Conservation (phyloP, 1,140 invertebrate genomes). For the Heterodera carotae region DNA sequence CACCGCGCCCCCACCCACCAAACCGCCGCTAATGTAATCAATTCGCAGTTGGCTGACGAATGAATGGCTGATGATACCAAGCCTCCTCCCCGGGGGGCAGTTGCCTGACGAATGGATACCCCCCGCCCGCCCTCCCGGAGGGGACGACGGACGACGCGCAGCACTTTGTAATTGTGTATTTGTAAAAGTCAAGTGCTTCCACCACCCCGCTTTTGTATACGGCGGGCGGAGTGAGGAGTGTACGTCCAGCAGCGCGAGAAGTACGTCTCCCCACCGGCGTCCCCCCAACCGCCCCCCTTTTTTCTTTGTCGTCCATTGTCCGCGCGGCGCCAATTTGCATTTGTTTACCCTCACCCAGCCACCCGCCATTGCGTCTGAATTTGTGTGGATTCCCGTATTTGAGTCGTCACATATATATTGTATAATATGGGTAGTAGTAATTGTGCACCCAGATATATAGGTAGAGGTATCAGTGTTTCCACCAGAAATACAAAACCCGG, state of each 20-base stretch:
- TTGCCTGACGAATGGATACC: too few relatives aligned
- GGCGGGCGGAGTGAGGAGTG: too few relatives aligned
- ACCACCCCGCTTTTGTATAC: neutral
- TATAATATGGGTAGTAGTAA: too few relatives aligned
- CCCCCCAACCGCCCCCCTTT: neutral
- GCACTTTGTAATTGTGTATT: neutral
- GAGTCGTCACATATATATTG: too few relatives aligned
- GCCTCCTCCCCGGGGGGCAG: too few relatives aligned
- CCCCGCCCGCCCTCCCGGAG: too few relatives aligned
- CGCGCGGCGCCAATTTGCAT: constrained; percentile 4
- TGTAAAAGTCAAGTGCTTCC: neutral
- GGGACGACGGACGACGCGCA: too few relatives aligned
- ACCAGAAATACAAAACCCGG: too few relatives aligned
- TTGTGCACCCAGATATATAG: too few relatives aligned
- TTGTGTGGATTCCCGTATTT: too few relatives aligned
- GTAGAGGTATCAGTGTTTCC: too few relatives aligned
- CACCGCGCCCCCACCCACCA: neutral
- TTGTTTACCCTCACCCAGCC: neutral
- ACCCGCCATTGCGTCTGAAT: too few relatives aligned
- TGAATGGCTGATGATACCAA: neutral
- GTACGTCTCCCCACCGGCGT: neutral
- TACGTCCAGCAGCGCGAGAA: neutral
- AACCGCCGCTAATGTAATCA: neutral
- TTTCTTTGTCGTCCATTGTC: constrained; percentile 1
- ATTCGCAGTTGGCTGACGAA: neutral